A percentile compares a stretch with the other conserved stretches of the same genome.
Conservation (phyloP, 2,888 invertebrate genomes). For the Tinea pellionella region DNA sequence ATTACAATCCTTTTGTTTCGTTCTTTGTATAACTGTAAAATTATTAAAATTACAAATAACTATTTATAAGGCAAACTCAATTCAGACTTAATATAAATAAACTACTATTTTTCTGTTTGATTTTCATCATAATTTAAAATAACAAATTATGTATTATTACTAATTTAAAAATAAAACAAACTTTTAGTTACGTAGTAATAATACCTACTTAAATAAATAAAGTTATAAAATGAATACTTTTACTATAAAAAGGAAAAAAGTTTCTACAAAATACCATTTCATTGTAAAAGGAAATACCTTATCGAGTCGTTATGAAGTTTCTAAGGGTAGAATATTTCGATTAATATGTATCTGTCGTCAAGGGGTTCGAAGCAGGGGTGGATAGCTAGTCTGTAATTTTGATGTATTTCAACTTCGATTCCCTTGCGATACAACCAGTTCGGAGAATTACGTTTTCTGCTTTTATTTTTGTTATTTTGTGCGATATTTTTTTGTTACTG, state of each 20-base stretch:
- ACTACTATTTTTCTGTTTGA: too few relatives aligned
- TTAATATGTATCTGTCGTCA: slow-evolving; percentile 5
- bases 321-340: neutral
- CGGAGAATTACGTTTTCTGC: neutral
- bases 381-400: neutral
- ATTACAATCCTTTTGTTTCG: too few relatives aligned
- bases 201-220: too few relatives aligned
- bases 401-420: neutral
- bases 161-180: too few relatives aligned
- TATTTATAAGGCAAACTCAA: too few relatives aligned
- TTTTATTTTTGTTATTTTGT: neutral
- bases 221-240: too few relatives aligned
- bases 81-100: too few relatives aligned
- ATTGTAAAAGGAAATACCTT: neutral
- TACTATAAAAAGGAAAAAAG: neutral
- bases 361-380: neutral
- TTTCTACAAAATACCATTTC: neutral
- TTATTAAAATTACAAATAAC: too few relatives aligned
- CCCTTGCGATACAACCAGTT: neutral
- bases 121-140: too few relatives aligned
- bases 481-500: neutral
- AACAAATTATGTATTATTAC: too few relatives aligned
- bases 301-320: neutral
- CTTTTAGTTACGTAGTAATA: too few relatives aligned
- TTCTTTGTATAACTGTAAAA: too few relatives aligned